These are phyloP conservation scores for Ectropis crepuscularia DNA, from an alignment of 2,888 invertebrate species.

Conservation along the genomic window DNA sequence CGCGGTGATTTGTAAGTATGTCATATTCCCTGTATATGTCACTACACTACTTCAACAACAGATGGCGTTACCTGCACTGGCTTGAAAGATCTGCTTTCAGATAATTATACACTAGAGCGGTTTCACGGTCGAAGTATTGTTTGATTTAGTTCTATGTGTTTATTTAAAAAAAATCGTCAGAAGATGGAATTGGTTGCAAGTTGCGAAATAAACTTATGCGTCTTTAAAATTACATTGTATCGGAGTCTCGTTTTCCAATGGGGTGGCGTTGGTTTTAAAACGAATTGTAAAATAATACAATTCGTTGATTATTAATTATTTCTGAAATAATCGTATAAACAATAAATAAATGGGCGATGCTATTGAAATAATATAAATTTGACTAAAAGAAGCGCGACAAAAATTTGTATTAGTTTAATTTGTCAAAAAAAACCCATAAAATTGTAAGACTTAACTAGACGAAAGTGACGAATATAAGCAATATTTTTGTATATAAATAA, in stretches of 20 bases:
- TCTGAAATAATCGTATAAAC: too few relatives aligned
- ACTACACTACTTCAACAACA: constrained; percentile 47
- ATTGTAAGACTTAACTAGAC: too few relatives aligned
- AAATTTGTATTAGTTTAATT: too few relatives aligned
- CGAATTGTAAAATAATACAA: not conserved
- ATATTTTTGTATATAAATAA: too few relatives aligned
- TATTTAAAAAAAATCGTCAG: not conserved
- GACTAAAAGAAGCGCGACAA: too few relatives aligned
- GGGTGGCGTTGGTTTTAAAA: constrained; percentile 10
- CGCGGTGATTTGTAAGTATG: constrained; percentile 39
- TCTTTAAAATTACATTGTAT: not conserved
- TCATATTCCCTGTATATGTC: constrained; percentile 37
- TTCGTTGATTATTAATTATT: too few relatives aligned
- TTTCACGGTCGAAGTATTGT: not conserved
- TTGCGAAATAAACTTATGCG: not conserved
- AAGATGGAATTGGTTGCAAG: constrained; percentile 21
- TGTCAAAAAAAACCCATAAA: too few relatives aligned
- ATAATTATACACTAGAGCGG: constrained; percentile 1
- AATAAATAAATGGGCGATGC: constrained; percentile 1
- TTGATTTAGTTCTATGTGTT: not conserved
- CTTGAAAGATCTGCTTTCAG: constrained; percentile 31
- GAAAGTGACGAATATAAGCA: too few relatives aligned
- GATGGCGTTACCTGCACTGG: constrained; percentile 41
- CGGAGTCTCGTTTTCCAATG: not conserved
- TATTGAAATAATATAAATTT: constrained; percentile 3